These are phyloP conservation scores for Limulus polyphemus DNA, from an alignment of 2,888 invertebrate species.

Conservation along the genomic window DNA sequence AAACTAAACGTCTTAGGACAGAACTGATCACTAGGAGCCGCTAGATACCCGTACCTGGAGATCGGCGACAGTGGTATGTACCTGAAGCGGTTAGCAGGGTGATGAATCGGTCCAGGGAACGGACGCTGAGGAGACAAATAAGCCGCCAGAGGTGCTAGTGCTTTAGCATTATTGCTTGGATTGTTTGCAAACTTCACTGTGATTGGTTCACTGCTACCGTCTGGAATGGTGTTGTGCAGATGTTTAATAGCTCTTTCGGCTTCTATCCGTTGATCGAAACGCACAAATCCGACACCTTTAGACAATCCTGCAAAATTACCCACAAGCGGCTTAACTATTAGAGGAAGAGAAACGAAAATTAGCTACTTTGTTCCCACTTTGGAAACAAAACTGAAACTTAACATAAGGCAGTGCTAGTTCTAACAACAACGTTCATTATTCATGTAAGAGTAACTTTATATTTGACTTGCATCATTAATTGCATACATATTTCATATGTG, in stretches of 20 bases:
- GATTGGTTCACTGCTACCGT: constrained; percentile 76
- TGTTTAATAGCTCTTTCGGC: constrained; percentile 83
- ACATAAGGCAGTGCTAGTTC: too few relatives aligned
- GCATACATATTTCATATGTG: too few relatives aligned
- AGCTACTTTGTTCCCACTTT: too few relatives aligned
- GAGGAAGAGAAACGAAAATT: too few relatives aligned
- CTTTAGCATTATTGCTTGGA: constrained; percentile 70
- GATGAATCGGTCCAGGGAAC: constrained; percentile 68
- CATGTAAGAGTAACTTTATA: too few relatives aligned
- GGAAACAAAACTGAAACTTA: too few relatives aligned
- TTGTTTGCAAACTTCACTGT: constrained; percentile 91
- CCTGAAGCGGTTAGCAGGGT: constrained; percentile 62
- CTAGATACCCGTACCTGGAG: constrained; percentile 23
- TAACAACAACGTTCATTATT: too few relatives aligned
- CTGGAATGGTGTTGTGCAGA: constrained; percentile 73
- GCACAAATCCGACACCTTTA: constrained; percentile 84
- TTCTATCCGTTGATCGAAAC: constrained; percentile 78
- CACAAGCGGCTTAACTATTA: too few relatives aligned
- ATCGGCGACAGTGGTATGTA: constrained; percentile 44
- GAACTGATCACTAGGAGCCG: too few relatives aligned
- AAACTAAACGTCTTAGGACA: too few relatives aligned
- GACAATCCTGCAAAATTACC: constrained; percentile 51
- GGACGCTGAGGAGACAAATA: constrained; percentile 52
- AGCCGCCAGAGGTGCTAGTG: constrained; percentile 61
- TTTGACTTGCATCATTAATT: too few relatives aligned